Conservation (phyloP, 2,888 invertebrate species). For the Papilio demoleus region DNA sequence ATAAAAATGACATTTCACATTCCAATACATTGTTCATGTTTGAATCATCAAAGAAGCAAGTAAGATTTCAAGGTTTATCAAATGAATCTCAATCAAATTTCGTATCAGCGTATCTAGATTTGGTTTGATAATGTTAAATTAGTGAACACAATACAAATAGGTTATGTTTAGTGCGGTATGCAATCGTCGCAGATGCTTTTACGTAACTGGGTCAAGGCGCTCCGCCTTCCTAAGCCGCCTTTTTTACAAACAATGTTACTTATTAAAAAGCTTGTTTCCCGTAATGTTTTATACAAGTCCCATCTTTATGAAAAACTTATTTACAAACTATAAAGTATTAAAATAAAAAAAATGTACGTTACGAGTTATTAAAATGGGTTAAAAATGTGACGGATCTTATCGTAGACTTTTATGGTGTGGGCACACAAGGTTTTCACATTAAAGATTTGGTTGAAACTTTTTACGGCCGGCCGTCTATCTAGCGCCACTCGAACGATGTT, state of each 20-base stretch:
- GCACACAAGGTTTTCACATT: too few relatives aligned
- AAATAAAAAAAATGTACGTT: neutral
- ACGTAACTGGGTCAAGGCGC: neutral
- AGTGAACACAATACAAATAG: too few relatives aligned
- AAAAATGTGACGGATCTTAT: too few relatives aligned
- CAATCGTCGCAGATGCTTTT: neutral
- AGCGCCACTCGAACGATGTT: too few relatives aligned
- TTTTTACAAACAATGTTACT: neutral
- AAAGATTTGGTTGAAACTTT: too few relatives aligned
- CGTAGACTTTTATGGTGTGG: too few relatives aligned
- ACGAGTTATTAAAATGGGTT: too few relatives aligned
- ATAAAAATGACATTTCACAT: too few relatives aligned
- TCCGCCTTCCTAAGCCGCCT: neutral
- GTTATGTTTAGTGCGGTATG: constrained; percentile 5
- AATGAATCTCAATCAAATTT: neutral
- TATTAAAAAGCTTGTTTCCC: neutral
- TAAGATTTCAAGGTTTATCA: too few relatives aligned
- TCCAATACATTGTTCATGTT: too few relatives aligned
- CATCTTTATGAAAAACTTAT: neutral
- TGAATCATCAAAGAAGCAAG: too few relatives aligned
- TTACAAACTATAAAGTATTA: neutral
- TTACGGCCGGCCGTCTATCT: too few relatives aligned
- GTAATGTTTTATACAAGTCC: neutral
- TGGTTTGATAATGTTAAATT: neutral
- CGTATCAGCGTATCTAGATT: neutral